These are phyloP conservation scores for Etheostoma cragini DNA, from an alignment of 2,113 vertebrate species.

Conservation along the genomic window DNA sequence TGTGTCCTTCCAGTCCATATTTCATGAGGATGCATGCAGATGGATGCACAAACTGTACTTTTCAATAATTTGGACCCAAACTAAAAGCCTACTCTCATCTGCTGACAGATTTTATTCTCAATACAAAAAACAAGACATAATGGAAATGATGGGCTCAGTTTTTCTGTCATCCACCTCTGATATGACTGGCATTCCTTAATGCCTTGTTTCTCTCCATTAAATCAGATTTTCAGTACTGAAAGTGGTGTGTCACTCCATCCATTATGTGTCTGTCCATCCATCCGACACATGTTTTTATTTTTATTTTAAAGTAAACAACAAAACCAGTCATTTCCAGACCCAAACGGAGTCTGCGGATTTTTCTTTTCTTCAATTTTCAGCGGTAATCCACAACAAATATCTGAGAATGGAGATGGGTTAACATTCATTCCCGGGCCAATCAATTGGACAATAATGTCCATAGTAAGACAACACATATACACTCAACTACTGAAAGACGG, in stretches of 20 bases:
- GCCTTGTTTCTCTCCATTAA: too few relatives aligned
- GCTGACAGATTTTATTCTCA: background rate
- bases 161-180: background rate
- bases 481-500: background rate
- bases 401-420: too few relatives aligned
- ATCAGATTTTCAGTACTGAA: background rate
- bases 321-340: background rate
- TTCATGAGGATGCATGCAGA: slow-evolving; percentile 22
- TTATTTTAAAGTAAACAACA: background rate
- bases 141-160: background rate
- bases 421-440: background rate
- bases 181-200: too few relatives aligned
- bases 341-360: too few relatives aligned
- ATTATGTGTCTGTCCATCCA: background rate
- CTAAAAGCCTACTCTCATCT: slow-evolving; percentile 32
- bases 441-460: background rate
- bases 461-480: background rate
- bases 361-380: too few relatives aligned
- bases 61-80: slow-evolving; percentile 29
- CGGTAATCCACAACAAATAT: too few relatives aligned
- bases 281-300: background rate
- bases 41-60: slow-evolving; percentile 22
- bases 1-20: background rate
- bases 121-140: slow-evolving; percentile 7
- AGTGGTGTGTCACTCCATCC: background rate